These are phyloP conservation scores for Chrysodeixis includens DNA, from an alignment of 2,888 invertebrate genomes.

Conservation along the genomic window DNA sequence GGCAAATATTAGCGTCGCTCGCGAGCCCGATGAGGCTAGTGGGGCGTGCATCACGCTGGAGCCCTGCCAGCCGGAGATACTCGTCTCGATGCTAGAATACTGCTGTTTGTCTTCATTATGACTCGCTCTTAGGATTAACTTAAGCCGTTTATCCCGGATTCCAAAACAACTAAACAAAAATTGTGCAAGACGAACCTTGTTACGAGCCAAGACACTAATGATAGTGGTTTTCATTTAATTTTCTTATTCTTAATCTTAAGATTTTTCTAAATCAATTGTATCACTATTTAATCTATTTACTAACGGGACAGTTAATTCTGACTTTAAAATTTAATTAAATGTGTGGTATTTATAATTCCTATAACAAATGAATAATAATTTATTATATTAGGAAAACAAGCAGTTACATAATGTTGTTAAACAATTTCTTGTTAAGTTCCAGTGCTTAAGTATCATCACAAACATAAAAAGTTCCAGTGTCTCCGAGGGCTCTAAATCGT, in stretches of 20 bases:
- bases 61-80: conserved; percentile 65
- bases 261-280: neutral
- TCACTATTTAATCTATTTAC: neutral
- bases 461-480: conserved; percentile 38
- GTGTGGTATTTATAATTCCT: no score
- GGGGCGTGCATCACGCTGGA: conserved; percentile 62
- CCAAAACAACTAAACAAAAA: conserved; percentile 34
- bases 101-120: conserved; percentile 74
- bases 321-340: no score
- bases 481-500: conserved; percentile 49
- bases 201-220: conserved; percentile 7
- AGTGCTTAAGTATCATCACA: conserved; percentile 26
- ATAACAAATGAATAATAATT: no score
- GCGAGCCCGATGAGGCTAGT: conserved; percentile 52
- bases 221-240: neutral
- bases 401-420: no score
- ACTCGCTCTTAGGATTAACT: conserved; percentile 55
- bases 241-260: neutral
- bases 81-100: conserved; percentile 63
- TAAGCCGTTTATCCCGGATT: conserved; percentile 43
- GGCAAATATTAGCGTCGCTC: conserved; percentile 66
- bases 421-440: conserved; percentile 13
- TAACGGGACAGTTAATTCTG: conserved; percentile 2
- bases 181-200: conserved; percentile 6
- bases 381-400: neutral